These are phyloP conservation scores for Augochlora pura DNA, from an alignment of 1,140 invertebrate species.

Conservation along the genomic window DNA sequence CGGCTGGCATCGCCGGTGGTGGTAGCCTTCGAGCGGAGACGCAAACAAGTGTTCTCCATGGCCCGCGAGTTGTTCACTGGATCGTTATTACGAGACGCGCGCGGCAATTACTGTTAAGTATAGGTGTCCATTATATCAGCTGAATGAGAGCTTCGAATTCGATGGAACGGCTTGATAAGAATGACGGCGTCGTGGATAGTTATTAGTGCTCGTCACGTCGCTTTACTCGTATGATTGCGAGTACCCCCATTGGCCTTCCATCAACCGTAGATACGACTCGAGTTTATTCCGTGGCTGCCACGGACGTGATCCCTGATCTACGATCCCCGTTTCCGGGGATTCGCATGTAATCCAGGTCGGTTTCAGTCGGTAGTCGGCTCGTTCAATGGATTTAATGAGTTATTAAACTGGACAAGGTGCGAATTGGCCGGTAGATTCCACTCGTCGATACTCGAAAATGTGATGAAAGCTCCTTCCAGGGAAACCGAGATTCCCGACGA, in stretches of 20 bases:
- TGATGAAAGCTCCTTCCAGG: too few relatives aligned
- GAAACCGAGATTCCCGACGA: too few relatives aligned
- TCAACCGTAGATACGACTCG: conserved; percentile 11
- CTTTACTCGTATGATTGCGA: conserved; percentile 20
- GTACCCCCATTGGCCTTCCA: conserved; percentile 2
- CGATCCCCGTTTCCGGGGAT: background rate
- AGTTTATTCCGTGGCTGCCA: background rate
- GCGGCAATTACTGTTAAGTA: conserved; percentile 50
- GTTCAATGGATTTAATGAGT: conserved; percentile 24
- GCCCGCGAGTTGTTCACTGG: conserved; percentile 34
- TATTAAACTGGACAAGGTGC: conserved; percentile 23
- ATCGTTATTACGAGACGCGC: conserved; percentile 48
- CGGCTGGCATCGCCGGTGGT: background rate
- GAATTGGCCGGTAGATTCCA: conserved; percentile 1
- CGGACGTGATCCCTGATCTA: background rate
- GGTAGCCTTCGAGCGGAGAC: conserved; percentile 8
- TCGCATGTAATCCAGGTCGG: background rate
- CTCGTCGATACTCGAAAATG: background rate
- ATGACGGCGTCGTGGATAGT: conserved; percentile 40
- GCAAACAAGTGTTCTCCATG: conserved; percentile 32
- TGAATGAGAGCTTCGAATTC: conserved; percentile 45
- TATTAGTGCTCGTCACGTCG: conserved; percentile 46
- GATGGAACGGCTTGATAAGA: conserved; percentile 49
- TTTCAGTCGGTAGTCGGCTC: background rate
- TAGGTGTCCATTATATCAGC: conserved; percentile 51